These are phyloP conservation scores for Atopsyche davidsoni DNA, from an alignment of 1,140 invertebrate species.

Conservation along the genomic window DNA sequence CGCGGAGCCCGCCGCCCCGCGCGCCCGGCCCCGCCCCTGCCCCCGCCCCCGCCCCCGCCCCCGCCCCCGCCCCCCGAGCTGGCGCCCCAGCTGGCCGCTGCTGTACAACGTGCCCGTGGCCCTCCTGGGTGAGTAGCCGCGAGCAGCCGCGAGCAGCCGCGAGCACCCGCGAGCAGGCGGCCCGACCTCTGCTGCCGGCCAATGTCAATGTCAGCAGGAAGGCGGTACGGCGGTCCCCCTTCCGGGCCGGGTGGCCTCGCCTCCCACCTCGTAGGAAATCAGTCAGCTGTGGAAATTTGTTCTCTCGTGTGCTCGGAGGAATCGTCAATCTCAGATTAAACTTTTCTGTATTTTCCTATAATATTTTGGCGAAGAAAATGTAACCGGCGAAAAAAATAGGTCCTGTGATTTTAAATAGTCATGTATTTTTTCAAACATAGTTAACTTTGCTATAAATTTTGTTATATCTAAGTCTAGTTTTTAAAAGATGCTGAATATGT, in stretches of 20 bases:
- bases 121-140: neutral
- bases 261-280: slow-evolving; percentile 36
- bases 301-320: no score
- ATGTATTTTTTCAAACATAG: no score
- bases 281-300: no score
- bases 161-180: neutral
- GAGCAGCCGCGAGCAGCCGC: neutral
- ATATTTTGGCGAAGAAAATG: no score
- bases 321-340: no score
- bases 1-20: neutral
- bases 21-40: neutral
- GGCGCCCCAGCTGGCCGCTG: neutral
- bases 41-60: neutral
- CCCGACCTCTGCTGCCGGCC: slow-evolving; percentile 14
- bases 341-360: no score
- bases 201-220: slow-evolving; percentile 28
- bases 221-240: slow-evolving; percentile 16
- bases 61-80: neutral
- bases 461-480: no score
- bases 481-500: no score
- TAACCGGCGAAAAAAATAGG: no score
- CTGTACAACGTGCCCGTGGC: neutral
- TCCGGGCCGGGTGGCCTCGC: slow-evolving; percentile 10
- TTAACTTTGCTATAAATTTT: no score
- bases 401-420: no score